Evolutionary conservation across 2,113 vertebrate species (phyloP), one percentile per base, ranked within the genome.

Genomic region (Perca fluviatilis): DNA sequence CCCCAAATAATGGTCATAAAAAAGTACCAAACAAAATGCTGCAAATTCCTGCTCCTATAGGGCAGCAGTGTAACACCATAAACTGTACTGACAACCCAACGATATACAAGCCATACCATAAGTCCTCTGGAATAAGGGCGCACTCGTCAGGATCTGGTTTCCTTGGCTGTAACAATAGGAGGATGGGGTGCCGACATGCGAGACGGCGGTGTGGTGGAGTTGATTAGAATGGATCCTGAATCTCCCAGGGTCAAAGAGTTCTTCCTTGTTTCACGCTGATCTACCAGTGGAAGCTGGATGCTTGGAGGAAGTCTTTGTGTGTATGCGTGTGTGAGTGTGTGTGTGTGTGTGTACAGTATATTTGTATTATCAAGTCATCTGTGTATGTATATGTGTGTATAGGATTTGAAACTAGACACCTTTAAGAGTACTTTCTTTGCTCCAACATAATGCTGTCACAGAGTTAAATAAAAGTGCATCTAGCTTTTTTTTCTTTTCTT

Each of bases 111-210:
- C 49, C 16, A 18, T 13, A 40, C 51, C 57, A 18, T 11, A 8
- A 25, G 5, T 57, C n/a, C 16, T 51, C 25, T 46, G 25, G 60
- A 71, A 21, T 12, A 73, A 50, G 5, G 13, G 40, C 0, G 27
- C 36, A 4, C 11, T 27, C 9, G 40, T 40, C 40, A 10, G 40
- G 40, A 9, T 40, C 40, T 69, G 57, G 51, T 82, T 51, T n/a
- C 23, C 43, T 21, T 30, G n/a, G 3, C 58, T 46, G 69, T 36
- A 79, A 79, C 82, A 85, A 80, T 61, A 5, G 82, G 57, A 81
- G 85, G 73, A 86, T 30, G 57, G 23, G 62, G 25, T 15, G 25
- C 30, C 18, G 65, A 84, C 70, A 56, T 40, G 53, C 2, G 77
- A 74, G 74, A 71, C 53, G 56, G 46, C 50, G 15, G 64, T 2